Base-by-base conservation (phyloP, 1,140 invertebrate species). In the Drosophila orosa region DNA sequence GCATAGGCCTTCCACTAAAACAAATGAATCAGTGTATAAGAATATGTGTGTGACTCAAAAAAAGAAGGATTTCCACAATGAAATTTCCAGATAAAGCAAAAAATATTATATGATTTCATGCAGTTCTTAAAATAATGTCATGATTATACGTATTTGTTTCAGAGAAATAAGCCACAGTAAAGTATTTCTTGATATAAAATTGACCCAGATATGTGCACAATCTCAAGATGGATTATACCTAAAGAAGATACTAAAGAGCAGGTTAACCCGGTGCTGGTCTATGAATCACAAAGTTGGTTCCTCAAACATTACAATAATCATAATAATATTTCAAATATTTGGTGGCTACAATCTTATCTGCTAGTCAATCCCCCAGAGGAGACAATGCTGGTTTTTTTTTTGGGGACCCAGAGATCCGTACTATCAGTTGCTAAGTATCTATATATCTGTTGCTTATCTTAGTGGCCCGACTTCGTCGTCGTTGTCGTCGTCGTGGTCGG, bases 391-490 rank as follows among this genome's bases (percentile, higher is more conserved):
- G 39, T 8, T 35, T 62, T 40, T 62, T 40, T 33, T 27, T 63
- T 17, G 40, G 29, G 40, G 17, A 5, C 27, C 50, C 3, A 19
- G n/a, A 48, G 66, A 71, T 71, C 50, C 68, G 33, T 33, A 33
- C 50, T 71, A 71, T 58, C 65, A 69, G 40, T 27, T 13, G 3
- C n/a, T 4, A 48, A 66, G 27, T 68, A 67, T 74, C 69, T 74
- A 27, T 61, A 27, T 61, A 79, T 74, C 77, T 79, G 47, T 68
- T 33, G 78, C 58, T 67, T 80, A 80, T 80, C 72, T 75, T 59
- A 67, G 56, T 62, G 31, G 50, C 44, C 15, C 17, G 35, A 15
- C 50, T 7, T 5, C n/a, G 37, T 10, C 37, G 37, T 35, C 33
- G 33, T 44, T 5, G 40, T 42, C 5, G 19, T 72, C 35, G n/a